phyloP scores from a whole-genome alignment of 2,797 vertebrate species.

The Pseudochaenichthys georgianus region DNA sequence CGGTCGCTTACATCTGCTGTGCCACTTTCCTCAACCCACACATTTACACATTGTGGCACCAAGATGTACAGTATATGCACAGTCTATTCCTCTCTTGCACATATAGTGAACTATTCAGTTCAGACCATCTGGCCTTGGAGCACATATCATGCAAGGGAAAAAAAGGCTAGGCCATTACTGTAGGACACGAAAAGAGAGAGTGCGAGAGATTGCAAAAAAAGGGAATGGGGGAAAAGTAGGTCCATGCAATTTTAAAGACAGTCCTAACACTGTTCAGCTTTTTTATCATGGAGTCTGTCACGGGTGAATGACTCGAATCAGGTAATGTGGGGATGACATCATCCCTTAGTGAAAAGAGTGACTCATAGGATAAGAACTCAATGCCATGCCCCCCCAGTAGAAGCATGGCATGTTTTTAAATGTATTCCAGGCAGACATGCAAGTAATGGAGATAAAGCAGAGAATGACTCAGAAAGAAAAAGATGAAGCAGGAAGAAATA shows the following conservation, averaged over 20 bases:
- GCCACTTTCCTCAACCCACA: slow-evolving; percentile 42
- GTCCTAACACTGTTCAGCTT: slow-evolving; percentile 23
- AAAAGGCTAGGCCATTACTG: slow-evolving; percentile 66
- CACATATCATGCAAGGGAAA: slow-evolving; percentile 58
- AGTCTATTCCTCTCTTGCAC: slow-evolving; percentile 29
- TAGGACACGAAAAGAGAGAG: slow-evolving; percentile 29
- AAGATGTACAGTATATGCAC: slow-evolving; percentile 25
- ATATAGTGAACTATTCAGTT: slow-evolving; percentile 76
- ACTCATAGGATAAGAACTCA: slow-evolving; percentile 53
- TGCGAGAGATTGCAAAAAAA: slow-evolving; percentile 15
- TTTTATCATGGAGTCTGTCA: slow-evolving; percentile 49
- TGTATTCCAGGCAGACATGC: slow-evolving; percentile 21
- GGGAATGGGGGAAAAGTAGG: slow-evolving; percentile 36
- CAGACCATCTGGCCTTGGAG: slow-evolving; percentile 73
- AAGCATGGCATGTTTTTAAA: slow-evolving; percentile 32
- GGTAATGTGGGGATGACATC: slow-evolving; percentile 71
- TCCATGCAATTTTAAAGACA: slow-evolving; percentile 72
- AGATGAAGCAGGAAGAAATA: slow-evolving; percentile 39
- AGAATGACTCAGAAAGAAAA: slow-evolving; percentile 1
- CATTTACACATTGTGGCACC: slow-evolving; percentile 34
- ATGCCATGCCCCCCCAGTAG: slow-evolving; percentile 14
- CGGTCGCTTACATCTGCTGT: slow-evolving; percentile 44
- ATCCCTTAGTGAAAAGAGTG: slow-evolving; percentile 58
- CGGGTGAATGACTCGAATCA: slow-evolving; percentile 55
- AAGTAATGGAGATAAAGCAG: slow-evolving; percentile 12